Evolutionary conservation across 2,888 invertebrate species (phyloP).

Genomic region (Chymomyza caudatula): DNA sequence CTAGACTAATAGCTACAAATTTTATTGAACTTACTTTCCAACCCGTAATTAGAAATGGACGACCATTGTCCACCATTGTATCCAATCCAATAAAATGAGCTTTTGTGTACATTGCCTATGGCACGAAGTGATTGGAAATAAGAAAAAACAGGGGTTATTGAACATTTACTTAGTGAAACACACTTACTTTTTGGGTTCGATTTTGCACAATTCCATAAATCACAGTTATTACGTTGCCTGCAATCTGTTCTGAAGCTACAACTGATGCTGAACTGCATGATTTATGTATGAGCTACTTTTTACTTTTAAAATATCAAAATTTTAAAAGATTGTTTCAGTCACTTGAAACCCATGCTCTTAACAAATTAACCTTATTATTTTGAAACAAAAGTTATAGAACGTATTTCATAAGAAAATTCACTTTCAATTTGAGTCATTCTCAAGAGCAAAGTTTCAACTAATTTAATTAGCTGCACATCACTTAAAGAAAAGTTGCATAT

Average conservation of each 20-base stretch:
- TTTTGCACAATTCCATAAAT: neutral
- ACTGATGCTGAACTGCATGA: neutral
- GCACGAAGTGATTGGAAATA: no score
- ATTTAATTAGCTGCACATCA: constrained; percentile 36
- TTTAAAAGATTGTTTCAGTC: neutral
- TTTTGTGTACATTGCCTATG: no score
- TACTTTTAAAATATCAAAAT: neutral
- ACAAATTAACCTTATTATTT: neutral
- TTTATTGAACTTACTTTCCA: no score
- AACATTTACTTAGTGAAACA: no score
- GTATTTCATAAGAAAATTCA: neutral
- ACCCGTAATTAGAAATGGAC: no score
- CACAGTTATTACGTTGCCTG: neutral
- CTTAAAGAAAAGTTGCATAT: constrained; percentile 18
- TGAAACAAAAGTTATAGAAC: neutral
- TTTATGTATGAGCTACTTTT: neutral
- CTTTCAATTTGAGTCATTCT: neutral
- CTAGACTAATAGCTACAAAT: no score
- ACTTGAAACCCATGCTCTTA: neutral
- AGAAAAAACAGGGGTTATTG: no score
- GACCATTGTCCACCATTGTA: no score
- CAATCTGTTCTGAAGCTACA: neutral
- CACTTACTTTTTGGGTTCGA: no score
- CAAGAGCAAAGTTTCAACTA: neutral
- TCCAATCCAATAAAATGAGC: no score